Evolutionary conservation across 1,140 invertebrate species (phyloP).

Genomic region (Trypoxylus dichotomus): DNA sequence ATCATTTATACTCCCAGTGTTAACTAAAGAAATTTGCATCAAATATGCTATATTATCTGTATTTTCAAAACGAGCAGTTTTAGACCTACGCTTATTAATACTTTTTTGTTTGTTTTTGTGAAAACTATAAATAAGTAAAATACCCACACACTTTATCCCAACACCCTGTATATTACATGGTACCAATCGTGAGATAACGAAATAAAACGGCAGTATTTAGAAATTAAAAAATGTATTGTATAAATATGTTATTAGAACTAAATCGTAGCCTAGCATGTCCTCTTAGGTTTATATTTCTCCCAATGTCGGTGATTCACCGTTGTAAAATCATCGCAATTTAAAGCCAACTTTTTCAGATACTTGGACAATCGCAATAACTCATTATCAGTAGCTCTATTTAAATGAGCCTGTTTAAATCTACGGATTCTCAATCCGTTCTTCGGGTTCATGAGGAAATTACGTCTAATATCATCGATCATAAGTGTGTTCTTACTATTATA

Average conservation of each 20-base stretch:
- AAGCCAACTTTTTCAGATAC: slow-evolving; percentile 85
- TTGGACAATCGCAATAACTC: slow-evolving; percentile 82
- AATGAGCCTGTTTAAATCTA: slow-evolving; percentile 87
- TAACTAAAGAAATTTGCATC: too few species aligned
- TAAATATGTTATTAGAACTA: not conserved
- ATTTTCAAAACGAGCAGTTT: too few species aligned
- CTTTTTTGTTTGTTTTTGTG: too few species aligned
- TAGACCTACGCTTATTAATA: too few species aligned
- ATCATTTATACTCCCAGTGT: too few species aligned
- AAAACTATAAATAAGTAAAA: too few species aligned
- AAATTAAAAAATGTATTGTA: not conserved
- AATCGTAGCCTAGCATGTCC: not conserved
- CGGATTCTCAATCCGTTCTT: slow-evolving; percentile 88
- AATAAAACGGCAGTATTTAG: not conserved
- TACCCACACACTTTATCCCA: too few species aligned
- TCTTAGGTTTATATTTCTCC: slow-evolving; percentile 76
- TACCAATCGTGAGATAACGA: too few species aligned
- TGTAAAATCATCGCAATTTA: slow-evolving; percentile 79
- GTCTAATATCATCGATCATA: slow-evolving; percentile 97
- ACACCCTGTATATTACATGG: too few species aligned
- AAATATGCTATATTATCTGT: too few species aligned
- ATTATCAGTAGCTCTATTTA: slow-evolving; percentile 81
- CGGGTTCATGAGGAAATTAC: slow-evolving; percentile 98
- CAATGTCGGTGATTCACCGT: slow-evolving; percentile 87
- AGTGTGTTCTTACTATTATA: slow-evolving; percentile 91